phyloP scores from a whole-genome alignment of 2,888 invertebrate genomes.

The Ectemnius cavifrons region DNA sequence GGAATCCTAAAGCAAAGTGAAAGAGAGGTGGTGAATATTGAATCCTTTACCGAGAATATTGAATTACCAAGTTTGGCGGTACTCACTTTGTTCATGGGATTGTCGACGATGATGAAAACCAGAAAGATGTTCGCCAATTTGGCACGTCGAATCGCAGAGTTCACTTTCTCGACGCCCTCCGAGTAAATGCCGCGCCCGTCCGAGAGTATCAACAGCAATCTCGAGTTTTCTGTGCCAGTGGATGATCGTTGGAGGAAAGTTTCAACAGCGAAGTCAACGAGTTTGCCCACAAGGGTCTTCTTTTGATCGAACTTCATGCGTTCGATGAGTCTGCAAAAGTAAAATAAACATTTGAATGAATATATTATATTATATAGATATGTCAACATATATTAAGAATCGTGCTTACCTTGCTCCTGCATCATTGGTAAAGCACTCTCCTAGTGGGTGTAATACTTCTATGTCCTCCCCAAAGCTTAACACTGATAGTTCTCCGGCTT shows the following conservation, averaged over 20 bases:
- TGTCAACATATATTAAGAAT: neutral
- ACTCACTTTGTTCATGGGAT: conserved; percentile 90
- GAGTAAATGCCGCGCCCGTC: conserved; percentile 97
- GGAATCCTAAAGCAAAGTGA: conserved; percentile 84
- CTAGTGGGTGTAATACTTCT: conserved; percentile 91
- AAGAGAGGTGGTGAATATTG: too few species aligned
- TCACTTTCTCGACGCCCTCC: conserved; percentile 89
- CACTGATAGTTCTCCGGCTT: conserved; percentile 95
- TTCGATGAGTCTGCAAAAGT: conserved; percentile 82
- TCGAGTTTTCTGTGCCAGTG: conserved; percentile 84
- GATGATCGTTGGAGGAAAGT: conserved; percentile 80
- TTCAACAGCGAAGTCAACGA: conserved; percentile 89
- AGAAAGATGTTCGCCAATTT: conserved; percentile 92
- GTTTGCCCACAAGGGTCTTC: conserved; percentile 90
- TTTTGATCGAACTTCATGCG: conserved; percentile 93
- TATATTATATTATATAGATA: neutral
- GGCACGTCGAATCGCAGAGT: conserved; percentile 88
- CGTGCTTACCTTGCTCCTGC: conserved; percentile 86
- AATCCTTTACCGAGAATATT: too few species aligned
- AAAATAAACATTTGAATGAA: neutral
- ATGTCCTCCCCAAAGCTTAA: conserved; percentile 94
- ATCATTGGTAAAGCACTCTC: conserved; percentile 91
- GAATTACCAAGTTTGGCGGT: too few species aligned
- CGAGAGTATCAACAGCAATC: conserved; percentile 93
- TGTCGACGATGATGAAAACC: conserved; percentile 97